A percentile compares a stretch with the other conserved stretches of the same genome.
Conservation (phyloP, 2,888 invertebrate genomes). For the Galerucella calmariensis region DNA sequence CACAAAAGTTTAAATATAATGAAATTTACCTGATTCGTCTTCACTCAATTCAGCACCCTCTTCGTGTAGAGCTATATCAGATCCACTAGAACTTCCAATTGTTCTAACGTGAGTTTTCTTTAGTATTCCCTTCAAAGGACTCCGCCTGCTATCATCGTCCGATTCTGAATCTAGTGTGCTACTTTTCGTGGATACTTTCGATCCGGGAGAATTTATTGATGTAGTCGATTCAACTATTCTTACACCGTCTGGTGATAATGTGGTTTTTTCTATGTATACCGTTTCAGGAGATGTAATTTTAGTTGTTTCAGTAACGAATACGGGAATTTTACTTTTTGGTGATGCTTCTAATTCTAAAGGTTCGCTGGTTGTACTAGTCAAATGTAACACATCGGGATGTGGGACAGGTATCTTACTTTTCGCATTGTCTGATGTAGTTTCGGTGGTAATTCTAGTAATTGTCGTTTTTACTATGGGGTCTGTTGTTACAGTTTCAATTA, state of each 20-base stretch:
- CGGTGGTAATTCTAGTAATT: constrained; percentile 57
- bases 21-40: constrained; percentile 71
- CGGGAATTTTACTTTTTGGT: constrained; percentile 65
- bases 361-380: constrained; percentile 33
- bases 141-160: constrained; percentile 62
- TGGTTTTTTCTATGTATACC: constrained; percentile 48
- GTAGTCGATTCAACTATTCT: constrained; percentile 52
- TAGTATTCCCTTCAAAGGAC: constrained; percentile 61
- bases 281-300: constrained; percentile 55
- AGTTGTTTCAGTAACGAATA: constrained; percentile 61
- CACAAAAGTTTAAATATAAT: constrained; percentile 27
- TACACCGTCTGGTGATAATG: constrained; percentile 48
- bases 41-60: constrained; percentile 72
- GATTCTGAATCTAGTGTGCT: constrained; percentile 64
- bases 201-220: constrained; percentile 57
- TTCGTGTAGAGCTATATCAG: constrained; percentile 74
- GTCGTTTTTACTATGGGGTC: constrained; percentile 62
- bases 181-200: constrained; percentile 57
- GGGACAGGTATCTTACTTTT: constrained; percentile 57
- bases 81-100: constrained; percentile 73
- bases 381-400: constrained; percentile 42
- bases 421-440: constrained; percentile 38
- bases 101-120: constrained; percentile 64
- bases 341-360: constrained; percentile 44
- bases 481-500: constrained; percentile 45